Conservation (phyloP, 1,140 invertebrate species). For the Cyclina sinensis region DNA sequence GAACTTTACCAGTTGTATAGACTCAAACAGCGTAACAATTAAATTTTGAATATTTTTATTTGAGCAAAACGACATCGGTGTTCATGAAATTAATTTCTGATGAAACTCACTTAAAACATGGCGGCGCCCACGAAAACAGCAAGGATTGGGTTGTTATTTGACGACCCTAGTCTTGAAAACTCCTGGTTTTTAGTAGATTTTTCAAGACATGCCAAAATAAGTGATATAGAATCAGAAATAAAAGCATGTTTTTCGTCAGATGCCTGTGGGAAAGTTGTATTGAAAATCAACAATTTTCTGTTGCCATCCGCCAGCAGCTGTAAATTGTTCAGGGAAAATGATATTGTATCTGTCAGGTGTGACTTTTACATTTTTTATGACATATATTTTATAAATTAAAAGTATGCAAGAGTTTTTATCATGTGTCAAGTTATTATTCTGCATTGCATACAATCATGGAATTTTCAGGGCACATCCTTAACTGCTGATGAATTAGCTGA, state of each 20-base stretch:
- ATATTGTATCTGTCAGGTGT: slow-evolving; percentile 41
- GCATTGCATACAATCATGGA: too few species aligned
- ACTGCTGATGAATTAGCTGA: too few species aligned
- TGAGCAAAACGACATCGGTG: not conserved
- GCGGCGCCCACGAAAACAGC: slow-evolving; percentile 33
- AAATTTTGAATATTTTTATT: too few species aligned
- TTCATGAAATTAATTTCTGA: not conserved
- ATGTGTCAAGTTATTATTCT: too few species aligned
- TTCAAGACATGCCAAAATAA: not conserved
- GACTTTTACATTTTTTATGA: too few species aligned
- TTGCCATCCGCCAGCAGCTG: not conserved
- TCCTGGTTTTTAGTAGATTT: slow-evolving; percentile 52
- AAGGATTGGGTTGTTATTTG: slow-evolving; percentile 37
- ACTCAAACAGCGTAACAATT: too few species aligned
- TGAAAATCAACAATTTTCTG: slow-evolving; percentile 31
- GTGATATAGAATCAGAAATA: slow-evolving; percentile 25
- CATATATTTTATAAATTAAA: too few species aligned
- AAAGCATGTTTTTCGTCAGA: not conserved
- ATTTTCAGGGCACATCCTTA: too few species aligned
- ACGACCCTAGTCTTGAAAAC: not conserved
- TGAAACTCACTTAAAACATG: slow-evolving; percentile 29
- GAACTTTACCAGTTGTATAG: too few species aligned
- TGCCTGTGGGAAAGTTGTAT: not conserved
- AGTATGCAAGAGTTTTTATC: too few species aligned
- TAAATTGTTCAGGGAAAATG: slow-evolving; percentile 33